Base-by-base conservation (phyloP, 2,113 vertebrate species). In the Tylochromis polylepis region DNA sequence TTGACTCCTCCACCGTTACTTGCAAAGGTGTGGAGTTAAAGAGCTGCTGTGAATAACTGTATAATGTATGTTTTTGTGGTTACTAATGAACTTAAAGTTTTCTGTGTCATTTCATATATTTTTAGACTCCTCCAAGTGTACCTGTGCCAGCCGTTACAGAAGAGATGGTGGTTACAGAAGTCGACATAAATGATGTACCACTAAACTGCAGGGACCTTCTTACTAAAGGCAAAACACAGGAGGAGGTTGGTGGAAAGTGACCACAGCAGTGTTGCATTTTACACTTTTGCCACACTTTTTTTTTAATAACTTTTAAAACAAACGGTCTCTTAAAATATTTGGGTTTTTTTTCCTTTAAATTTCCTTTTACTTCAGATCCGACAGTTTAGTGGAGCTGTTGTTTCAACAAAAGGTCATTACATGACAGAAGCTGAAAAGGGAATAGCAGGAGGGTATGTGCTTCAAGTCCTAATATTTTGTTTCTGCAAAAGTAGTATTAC, bases 181-280 rank as follows among this genome's bases (percentile, higher is more conserved):
- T 99, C 1, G 98, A 99, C 84, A 99, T 99, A 84, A 99, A 99
- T 3, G 98, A 99, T 1, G 98, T 99, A 1, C 98, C 99, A 11
- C 92, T 98, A 6, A 97, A 97, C 0, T 98, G 98, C 93, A 96
- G 99, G 67, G 99, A 99, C 92, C 96, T 99, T 88, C 96, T 99
- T 85, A 99, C 99, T 1, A 96, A 98, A 94, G 97, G 97, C 31
- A 98, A 98, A 94, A 99, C 97, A 8, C 99, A 99, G 85, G 98
- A 99, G 3, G 98, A 99, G 96, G 98, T 99, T 77, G 0, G 93
- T 85, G 14, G 9, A 62, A 77, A 78, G 18, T 31, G 11, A 6
- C 20, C 49, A 29, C 38, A 3, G 27, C 5, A 58, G 18, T 43
- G 43, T 43, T 49, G 16, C 11, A n/a, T 67, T n/a, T 80, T 4